Evolutionary conservation across 2,888 invertebrate species (phyloP).

Genomic region (Andrena minutula): DNA sequence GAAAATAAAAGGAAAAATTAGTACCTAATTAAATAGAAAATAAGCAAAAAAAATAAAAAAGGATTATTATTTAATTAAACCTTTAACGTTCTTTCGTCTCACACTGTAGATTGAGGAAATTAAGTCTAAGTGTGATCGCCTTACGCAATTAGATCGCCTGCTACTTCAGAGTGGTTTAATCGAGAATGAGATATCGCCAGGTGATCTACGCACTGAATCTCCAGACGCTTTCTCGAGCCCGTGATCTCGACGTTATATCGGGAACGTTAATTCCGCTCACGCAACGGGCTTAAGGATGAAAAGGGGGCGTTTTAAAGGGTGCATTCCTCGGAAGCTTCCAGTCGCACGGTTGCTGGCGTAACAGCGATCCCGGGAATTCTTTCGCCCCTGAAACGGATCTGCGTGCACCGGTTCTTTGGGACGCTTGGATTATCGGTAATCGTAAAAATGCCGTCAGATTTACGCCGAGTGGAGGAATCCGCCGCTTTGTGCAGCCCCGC

Average conservation of each 20-base stretch:
- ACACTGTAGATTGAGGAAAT: too few relatives aligned
- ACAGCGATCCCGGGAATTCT: constrained; percentile 51
- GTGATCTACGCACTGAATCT: constrained; percentile 13
- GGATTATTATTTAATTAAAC: too few relatives aligned
- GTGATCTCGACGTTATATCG: constrained; percentile 31
- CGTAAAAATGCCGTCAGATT: constrained; percentile 43
- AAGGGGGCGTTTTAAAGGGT: constrained; percentile 37
- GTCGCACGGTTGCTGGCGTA: constrained; percentile 34
- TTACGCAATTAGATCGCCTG: too few relatives aligned
- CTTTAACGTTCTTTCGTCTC: too few relatives aligned
- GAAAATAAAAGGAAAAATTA: too few relatives aligned
- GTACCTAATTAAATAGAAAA: too few relatives aligned
- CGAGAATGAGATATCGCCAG: neutral
- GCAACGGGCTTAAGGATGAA: constrained; percentile 32
- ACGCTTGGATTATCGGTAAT: constrained; percentile 59
- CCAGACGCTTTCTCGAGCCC: constrained; percentile 8
- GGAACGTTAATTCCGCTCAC: constrained; percentile 30
- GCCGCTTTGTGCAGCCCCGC: constrained; percentile 19
- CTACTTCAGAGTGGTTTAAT: too few relatives aligned
- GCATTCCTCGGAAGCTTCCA: constrained; percentile 39
- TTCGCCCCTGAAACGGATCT: constrained; percentile 48
- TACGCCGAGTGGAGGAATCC: constrained; percentile 40
- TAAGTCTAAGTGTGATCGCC: too few relatives aligned
- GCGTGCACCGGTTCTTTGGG: constrained; percentile 33
- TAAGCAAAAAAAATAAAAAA: too few relatives aligned